Evolutionary conservation across 2,113 vertebrate species (phyloP).

Genomic region (Mastomys natalensis): DNA sequence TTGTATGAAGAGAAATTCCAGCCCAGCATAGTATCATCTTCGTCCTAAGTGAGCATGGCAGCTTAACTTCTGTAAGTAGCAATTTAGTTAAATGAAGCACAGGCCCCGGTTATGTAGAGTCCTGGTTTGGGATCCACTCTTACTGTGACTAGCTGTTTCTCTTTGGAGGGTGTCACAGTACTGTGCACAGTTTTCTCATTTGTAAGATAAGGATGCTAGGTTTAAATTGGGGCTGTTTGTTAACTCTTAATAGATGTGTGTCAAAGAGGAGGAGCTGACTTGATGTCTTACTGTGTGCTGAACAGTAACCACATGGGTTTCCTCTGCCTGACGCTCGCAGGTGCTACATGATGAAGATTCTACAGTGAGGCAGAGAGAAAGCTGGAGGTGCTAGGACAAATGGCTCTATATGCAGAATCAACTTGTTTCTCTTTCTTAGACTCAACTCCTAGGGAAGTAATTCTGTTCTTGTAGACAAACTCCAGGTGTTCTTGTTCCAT

Average conservation of each 20-base stretch:
- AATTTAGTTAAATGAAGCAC: slow-evolving; percentile 4
- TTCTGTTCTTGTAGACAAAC: neutral
- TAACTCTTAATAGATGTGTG: neutral
- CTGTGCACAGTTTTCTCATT: slow-evolving; percentile 12
- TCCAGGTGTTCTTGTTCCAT: neutral
- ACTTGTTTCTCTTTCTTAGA: neutral
- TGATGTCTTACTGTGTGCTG: neutral
- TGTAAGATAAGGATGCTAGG: neutral
- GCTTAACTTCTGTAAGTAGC: slow-evolving; percentile 9
- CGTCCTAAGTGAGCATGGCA: slow-evolving; percentile 22
- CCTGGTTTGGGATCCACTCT: neutral
- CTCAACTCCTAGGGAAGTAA: neutral
- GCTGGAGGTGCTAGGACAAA: neutral
- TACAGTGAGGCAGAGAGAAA: neutral
- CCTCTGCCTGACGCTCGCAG: neutral
- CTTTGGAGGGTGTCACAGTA: neutral
- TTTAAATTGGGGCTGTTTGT: neutral
- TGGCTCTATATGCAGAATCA: neutral
- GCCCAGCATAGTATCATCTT: neutral
- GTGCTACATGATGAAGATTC: neutral
- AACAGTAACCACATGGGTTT: neutral
- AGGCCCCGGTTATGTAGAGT: neutral
- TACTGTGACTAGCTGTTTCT: neutral
- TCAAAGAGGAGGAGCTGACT: neutral
- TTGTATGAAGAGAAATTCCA: slow-evolving; percentile 33